A percentile compares a stretch with the other conserved stretches of the same genome.
phyloP scores from a whole-genome alignment of 2,888 invertebrate genomes.

The Achlya flavicornis region DNA sequence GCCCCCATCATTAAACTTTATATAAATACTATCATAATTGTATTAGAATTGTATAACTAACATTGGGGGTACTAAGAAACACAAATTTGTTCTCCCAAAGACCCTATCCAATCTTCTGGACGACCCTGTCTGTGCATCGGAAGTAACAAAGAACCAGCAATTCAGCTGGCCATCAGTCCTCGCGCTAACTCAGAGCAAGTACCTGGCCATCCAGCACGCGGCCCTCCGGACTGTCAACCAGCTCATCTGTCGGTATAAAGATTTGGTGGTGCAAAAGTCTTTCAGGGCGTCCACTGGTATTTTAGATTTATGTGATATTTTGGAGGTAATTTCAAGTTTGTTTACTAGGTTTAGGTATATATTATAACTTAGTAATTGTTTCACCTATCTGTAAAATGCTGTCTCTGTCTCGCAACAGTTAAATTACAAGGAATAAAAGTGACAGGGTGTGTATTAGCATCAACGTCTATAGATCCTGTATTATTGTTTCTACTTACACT shows the following conservation, averaged over 20 bases:
- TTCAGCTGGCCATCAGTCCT: conserved; percentile 78
- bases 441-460: too few species aligned
- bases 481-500: too few species aligned
- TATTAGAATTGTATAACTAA: not conserved
- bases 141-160: conserved; percentile 75
- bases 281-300: conserved; percentile 79
- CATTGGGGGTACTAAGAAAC: not conserved
- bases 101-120: conserved; percentile 78
- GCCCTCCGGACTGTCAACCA: conserved; percentile 75
- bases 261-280: conserved; percentile 73
- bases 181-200: conserved; percentile 76
- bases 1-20: too few species aligned
- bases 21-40: too few species aligned
- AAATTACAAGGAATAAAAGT: too few species aligned
- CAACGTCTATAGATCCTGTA: too few species aligned
- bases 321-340: conserved; percentile 58
- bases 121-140: conserved; percentile 73
- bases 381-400: too few species aligned
- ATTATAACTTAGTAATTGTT: too few species aligned
- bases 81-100: conserved; percentile 37
- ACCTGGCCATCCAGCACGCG: conserved; percentile 77
- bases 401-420: too few species aligned
- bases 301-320: conserved; percentile 74
- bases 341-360: too few species aligned
- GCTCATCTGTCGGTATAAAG: conserved; percentile 73